Percentiles rank a stretch among this genome's conserved stretches.
Conservation (phyloP, 1,140 invertebrate genomes). For the Phenacoccus solenopsis region DNA sequence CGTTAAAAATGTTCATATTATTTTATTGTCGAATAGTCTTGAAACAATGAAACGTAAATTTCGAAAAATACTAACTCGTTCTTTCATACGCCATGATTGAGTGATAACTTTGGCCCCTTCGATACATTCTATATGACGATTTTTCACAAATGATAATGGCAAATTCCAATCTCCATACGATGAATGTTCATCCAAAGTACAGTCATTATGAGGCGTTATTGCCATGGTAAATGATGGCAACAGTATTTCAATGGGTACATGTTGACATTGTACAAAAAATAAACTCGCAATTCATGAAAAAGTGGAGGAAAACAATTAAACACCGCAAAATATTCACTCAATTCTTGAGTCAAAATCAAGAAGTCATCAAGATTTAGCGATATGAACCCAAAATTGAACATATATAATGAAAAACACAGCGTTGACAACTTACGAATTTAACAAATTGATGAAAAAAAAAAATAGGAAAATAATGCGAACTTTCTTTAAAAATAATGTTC, state of each 20-base stretch:
- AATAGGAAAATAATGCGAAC: too few species aligned
- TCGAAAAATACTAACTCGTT: conserved; percentile 48
- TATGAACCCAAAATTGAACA: too few species aligned
- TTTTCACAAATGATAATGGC: conserved; percentile 50
- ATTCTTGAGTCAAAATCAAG: too few species aligned
- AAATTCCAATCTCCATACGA: conserved; percentile 42
- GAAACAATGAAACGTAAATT: background rate
- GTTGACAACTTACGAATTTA: too few species aligned
- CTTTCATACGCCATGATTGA: conserved; percentile 81
- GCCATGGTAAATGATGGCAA: background rate
- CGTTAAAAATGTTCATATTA: background rate
- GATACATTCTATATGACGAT: conserved; percentile 61
- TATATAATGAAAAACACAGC: too few species aligned
- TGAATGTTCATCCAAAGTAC: conserved; percentile 6
- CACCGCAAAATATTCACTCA: too few species aligned
- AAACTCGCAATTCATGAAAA: too few species aligned
- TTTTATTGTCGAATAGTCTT: background rate
- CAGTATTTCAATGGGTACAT: background rate
- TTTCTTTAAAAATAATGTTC: too few species aligned
- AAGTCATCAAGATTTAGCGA: too few species aligned
- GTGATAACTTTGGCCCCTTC: conserved; percentile 56
- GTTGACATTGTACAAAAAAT: background rate
- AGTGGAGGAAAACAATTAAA: too few species aligned
- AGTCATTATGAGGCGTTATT: conserved; percentile 8
- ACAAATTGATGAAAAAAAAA: too few species aligned